phyloP scores from a whole-genome alignment of 2,113 vertebrate species.

The Scalopus aquaticus region DNA sequence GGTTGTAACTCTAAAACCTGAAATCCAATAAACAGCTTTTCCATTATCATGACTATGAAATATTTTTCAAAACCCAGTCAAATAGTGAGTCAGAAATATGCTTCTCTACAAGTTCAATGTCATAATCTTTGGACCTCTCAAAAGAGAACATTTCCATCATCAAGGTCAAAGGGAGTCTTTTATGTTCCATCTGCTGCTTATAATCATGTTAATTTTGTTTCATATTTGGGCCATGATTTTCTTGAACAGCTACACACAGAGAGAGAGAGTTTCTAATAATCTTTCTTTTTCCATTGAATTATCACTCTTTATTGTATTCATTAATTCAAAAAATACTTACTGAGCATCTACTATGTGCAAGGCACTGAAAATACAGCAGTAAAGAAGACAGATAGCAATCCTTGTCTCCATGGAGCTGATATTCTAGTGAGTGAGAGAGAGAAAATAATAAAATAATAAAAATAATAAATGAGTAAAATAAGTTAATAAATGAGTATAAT shows the following conservation, averaged over 20 bases:
- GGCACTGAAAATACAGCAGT: background rate
- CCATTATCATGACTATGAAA: constrained; percentile 50
- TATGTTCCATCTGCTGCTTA: background rate
- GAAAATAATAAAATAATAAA: constrained; percentile 21
- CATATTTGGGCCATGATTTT: constrained; percentile 23
- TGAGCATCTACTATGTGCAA: too few species aligned
- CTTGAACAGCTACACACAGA: background rate
- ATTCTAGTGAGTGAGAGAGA: background rate
- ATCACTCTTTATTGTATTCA: constrained; percentile 37
- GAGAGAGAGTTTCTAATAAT: background rate
- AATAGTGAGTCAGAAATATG: constrained; percentile 49
- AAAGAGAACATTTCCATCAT: background rate
- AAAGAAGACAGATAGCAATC: background rate
- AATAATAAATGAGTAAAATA: too few species aligned
- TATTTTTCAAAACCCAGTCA: constrained; percentile 61
- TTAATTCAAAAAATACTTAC: too few species aligned
- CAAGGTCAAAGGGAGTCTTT: constrained; percentile 14
- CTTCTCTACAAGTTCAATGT: constrained; percentile 41
- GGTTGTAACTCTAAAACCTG: constrained; percentile 21
- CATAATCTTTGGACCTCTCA: constrained; percentile 16
- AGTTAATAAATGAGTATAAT: too few species aligned
- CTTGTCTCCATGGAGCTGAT: background rate
- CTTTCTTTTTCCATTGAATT: constrained; percentile 24
- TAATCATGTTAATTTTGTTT: constrained; percentile 38
- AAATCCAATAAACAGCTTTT: constrained; percentile 58